Base-by-base conservation (phyloP, 2,797 vertebrate genomes). In the Morelia viridis region DNA sequence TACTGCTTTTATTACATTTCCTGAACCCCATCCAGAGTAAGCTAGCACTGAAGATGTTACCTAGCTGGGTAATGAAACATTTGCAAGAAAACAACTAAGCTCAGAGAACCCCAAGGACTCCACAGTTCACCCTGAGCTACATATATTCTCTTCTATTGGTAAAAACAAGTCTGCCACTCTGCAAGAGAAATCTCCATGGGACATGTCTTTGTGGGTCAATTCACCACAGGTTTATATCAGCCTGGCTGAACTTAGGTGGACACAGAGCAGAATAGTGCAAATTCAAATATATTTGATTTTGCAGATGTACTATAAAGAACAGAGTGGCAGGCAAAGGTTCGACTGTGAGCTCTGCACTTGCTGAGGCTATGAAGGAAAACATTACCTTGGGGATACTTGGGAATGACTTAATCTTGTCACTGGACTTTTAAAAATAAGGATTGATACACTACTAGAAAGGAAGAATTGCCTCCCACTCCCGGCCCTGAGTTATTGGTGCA, bases 211-310 rank as follows among this genome's bases (percentile, higher is more conserved):
- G 24, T 68, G 35, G 65, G 26, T 11, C 2, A 35, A 53, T 89
- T 86, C 12, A 12, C 28, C 8, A 61, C 28, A 86, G 24, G 1
- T 35, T 46, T 19, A 60, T 57, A 68, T 17, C 57, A 86, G n/a
- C n/a, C 88, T 61, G 12, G 24, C 28, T 84, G 56, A 53, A 57
- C 56, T n/a, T 76, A 15, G 15, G 41, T 58, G 53, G 50, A 15
- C 11, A 26, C 35, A 71, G 15, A 24, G n/a, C 28, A 89, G 24
- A 50, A 28, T 85, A 88, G 56, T 53, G 88, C 62, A 89, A 60
- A 58, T 89, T 68, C 41, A 91, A 56, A 89, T 64, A 62, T 71
- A 87, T 76, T 57, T 50, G 62, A 87, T 62, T 86, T 90, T 87
- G 13, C 64, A 61, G 58, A 50, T 86, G 31, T 35, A 53, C 50